These are phyloP conservation scores for Mesembrinibis cayennensis DNA, from an alignment of 2,113 vertebrate species.

Conservation along the genomic window DNA sequence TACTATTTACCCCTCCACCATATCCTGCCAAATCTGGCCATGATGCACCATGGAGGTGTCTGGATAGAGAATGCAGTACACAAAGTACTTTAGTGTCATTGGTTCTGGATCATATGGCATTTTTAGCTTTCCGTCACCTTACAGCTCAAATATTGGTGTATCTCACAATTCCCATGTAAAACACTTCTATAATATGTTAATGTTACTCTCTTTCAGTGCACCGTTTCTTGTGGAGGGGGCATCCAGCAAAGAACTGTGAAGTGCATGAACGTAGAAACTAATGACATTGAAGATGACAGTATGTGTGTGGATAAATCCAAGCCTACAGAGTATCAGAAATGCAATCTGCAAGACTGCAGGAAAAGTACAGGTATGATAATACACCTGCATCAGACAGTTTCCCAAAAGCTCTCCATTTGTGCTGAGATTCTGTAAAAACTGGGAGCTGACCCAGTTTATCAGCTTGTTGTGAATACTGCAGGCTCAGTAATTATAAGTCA, in stretches of 20 bases:
- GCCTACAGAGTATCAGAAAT: conserved; percentile 65
- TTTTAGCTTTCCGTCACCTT: neutral
- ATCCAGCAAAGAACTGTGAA: conserved; percentile 67
- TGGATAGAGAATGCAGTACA: neutral
- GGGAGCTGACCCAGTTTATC: neutral
- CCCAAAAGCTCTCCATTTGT: neutral
- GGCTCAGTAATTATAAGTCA: neutral
- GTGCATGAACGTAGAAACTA: conserved; percentile 68
- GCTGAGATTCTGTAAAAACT: neutral
- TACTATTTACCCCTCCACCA: neutral
- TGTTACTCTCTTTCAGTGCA: conserved; percentile 72
- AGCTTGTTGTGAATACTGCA: neutral
- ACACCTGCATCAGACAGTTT: neutral
- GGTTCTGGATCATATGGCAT: neutral
- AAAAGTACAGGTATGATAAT: conserved; percentile 59
- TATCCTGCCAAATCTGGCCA: neutral
- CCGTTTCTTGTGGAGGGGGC: conserved; percentile 74
- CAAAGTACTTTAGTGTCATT: neutral
- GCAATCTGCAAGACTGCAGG: conserved; percentile 68
- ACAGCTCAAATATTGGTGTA: neutral
- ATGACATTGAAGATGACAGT: conserved; percentile 26
- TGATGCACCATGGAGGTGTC: neutral
- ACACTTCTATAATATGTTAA: neutral
- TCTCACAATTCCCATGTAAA: neutral
- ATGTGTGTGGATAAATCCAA: conserved; percentile 63